Evolutionary conservation across 2,888 invertebrate species (phyloP), one percentile per base, ranked within the genome.

Genomic region (Hirtodrosophila histrioides): DNA sequence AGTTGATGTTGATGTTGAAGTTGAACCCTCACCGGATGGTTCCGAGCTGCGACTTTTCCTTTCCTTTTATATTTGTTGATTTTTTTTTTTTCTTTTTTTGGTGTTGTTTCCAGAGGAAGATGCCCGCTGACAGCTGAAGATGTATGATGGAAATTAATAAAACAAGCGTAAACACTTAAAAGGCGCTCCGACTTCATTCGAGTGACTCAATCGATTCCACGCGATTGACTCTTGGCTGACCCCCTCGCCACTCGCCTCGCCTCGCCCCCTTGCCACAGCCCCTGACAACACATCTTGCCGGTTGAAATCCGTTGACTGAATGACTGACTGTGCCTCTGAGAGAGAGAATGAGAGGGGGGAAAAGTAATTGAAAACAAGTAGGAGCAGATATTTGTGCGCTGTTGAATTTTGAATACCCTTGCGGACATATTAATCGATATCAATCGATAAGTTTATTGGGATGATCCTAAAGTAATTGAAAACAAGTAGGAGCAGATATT

Each of bases 81-180:
- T 31, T 27, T 27, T 27, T 27, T 4, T 27, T 27, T 27, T 27
- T 27, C 2, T 12, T 36, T 17, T n/a, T 9, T 23, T 35, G 33
- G 9, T 41, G 29, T 31, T 6, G 17, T 53, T 40, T 29, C 17
- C 10, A 46, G 56, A 49, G 55, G 44, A 40, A 54, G 65, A 60
- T 63, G 55, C 45, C 60, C 45, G 81, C 81, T 83, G 86, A 87
- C 86, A 86, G 87, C 67, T 40, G 51, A 88, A 88, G 89, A 89
- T 81, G 68, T 87, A 89, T 89, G 84, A 78, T 68, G 81, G 77
- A 75, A 87, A 89, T 89, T 89, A 86, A 87, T 81, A 89, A 89
- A 86, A 89, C 89, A 89, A 80, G 82, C 81, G 84, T 87, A 87
- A 87, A 84, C 88, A 89, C 86, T 88, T 88, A 82, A 82, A 74